phyloP scores from a whole-genome alignment of 2,888 invertebrate species.

The Mesorhabditis sp. region DNA sequence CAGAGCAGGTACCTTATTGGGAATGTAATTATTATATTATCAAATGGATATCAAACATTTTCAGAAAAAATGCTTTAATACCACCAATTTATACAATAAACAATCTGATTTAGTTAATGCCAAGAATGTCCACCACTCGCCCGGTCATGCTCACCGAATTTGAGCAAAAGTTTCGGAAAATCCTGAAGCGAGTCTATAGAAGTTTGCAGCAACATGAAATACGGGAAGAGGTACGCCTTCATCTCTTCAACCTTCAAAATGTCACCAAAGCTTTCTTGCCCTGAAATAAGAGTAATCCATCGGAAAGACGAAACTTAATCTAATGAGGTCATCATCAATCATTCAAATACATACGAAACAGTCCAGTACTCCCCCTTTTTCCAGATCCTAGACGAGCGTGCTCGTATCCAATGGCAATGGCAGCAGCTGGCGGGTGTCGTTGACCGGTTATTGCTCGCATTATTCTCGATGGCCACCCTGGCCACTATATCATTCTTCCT shows the following conservation, averaged over 20 bases:
- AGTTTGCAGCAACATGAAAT: slow-evolving; percentile 56
- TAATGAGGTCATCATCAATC: no score
- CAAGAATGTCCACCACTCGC: slow-evolving; percentile 38
- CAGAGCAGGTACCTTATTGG: slow-evolving; percentile 35
- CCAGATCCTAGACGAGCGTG: slow-evolving; percentile 52
- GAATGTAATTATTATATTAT: background rate
- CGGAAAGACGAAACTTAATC: background rate
- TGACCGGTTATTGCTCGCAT: slow-evolving; percentile 68
- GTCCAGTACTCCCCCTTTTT: background rate
- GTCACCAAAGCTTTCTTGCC: background rate
- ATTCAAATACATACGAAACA: no score
- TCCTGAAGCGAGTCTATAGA: slow-evolving; percentile 54
- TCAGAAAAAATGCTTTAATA: background rate
- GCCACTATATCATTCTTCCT: slow-evolving; percentile 77
- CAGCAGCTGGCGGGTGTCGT: slow-evolving; percentile 51
- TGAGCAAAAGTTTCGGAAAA: slow-evolving; percentile 49
- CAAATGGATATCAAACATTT: background rate
- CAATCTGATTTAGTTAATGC: slow-evolving; percentile 35
- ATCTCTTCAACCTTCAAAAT: slow-evolving; percentile 5
- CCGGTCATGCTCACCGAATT: slow-evolving; percentile 47
- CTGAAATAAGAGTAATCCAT: background rate
- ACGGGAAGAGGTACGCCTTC: slow-evolving; percentile 44
- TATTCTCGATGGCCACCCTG: slow-evolving; percentile 74
- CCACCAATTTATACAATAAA: background rate
- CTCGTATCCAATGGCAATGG: slow-evolving; percentile 55